Conservation (phyloP, 2,888 invertebrate species). For the Nephrotoma appendiculata region DNA sequence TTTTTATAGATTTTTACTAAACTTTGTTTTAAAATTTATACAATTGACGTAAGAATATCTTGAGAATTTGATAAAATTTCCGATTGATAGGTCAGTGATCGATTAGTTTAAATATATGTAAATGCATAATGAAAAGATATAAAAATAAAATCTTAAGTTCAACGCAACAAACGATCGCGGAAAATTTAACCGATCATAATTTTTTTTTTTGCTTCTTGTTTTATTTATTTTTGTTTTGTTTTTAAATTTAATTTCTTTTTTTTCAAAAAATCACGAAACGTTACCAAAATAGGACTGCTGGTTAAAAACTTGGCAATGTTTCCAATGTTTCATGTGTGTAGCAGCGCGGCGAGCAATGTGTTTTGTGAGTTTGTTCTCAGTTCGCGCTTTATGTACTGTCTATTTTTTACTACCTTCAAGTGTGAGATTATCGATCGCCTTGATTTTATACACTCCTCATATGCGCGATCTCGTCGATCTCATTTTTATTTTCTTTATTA, state of each 20-base stretch:
- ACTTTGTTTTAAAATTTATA: background rate
- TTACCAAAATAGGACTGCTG: slow-evolving; percentile 4
- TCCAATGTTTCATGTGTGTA: background rate
- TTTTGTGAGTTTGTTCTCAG: background rate
- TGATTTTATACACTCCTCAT: background rate
- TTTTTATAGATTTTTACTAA: background rate
- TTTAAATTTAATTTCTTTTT: background rate
- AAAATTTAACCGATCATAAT: background rate
- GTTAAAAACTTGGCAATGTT: slow-evolving; percentile 3
- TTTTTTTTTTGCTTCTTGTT: background rate
- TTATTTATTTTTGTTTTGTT: background rate
- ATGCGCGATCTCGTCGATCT: too few species aligned
- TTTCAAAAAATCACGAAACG: background rate
- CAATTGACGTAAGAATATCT: background rate
- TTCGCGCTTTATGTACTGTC: background rate
- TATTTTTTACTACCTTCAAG: background rate
- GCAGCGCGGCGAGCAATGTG: background rate
- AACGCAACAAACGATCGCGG: background rate
- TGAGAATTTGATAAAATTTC: background rate
- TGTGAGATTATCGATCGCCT: background rate
- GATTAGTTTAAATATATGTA: background rate
- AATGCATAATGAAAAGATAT: background rate
- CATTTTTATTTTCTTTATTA: too few species aligned
- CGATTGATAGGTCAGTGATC: background rate
- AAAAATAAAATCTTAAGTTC: background rate